phyloP scores from a whole-genome alignment of 2,888 invertebrate species.

The Molorchus minor region DNA sequence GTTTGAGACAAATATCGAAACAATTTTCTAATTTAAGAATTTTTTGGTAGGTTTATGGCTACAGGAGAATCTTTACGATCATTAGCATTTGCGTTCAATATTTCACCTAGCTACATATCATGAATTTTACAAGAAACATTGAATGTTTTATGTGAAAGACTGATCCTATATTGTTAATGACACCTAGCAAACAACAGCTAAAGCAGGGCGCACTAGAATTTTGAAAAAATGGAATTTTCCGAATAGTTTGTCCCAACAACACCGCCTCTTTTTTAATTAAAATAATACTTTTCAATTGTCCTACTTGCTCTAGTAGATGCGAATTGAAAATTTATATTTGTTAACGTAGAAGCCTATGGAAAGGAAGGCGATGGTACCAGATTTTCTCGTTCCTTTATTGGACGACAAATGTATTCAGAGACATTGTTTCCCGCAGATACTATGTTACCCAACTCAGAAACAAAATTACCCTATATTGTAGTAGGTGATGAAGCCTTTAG shows the following conservation, averaged over 20 bases:
- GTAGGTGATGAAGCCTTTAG: slow-evolving; percentile 12
- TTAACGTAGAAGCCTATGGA: slow-evolving; percentile 23
- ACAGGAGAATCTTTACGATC: slow-evolving; percentile 28
- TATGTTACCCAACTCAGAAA: neutral
- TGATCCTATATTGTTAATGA: neutral
- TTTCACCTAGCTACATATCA: slow-evolving; percentile 14
- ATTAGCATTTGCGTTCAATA: slow-evolving; percentile 22
- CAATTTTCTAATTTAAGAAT: neutral
- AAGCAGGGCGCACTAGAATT: neutral
- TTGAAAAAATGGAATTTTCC: neutral
- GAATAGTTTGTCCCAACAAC: neutral
- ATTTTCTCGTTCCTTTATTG: neutral
- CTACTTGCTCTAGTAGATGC: slow-evolving; percentile 16
- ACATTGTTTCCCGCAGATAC: neutral
- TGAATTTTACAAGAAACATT: neutral
- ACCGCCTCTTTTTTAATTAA: neutral
- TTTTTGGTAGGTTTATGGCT: slow-evolving; percentile 28
- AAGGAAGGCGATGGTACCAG: slow-evolving; percentile 13
- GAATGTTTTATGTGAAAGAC: neutral
- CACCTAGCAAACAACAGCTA: neutral
- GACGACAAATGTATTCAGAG: neutral
- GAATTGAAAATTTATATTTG: slow-evolving; percentile 15
- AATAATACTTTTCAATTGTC: slow-evolving; percentile 14
- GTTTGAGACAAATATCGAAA: neutral
- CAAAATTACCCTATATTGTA: neutral